Evolutionary conservation across 2,888 invertebrate species (phyloP), one percentile per base, ranked within the genome.

Genomic region (Dicranocentrus wangi): DNA sequence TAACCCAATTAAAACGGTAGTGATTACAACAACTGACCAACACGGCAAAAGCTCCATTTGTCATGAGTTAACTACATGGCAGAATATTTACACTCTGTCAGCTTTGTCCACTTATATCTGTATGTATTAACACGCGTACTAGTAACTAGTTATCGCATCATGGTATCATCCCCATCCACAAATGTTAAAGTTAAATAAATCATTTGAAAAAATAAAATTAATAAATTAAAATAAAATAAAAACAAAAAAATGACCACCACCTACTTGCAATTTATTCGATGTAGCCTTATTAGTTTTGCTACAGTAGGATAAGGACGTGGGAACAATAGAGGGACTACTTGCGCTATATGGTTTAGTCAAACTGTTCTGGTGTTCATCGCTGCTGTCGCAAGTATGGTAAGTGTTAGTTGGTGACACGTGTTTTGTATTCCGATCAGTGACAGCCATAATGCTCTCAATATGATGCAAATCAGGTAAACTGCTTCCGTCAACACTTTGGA

Each of bases 281-380:
- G 55, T 25, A 70, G 77, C 51, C 69, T 78, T 78, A 70, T 63
- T 78, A 78, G 23, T 17, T 39, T 78, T 78, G 70, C 60, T 39
- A 66, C 63, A 51, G 19, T 8, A 32, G 75, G 43, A n/a, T n/a
- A n/a, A n/a, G 17, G 61, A 47, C 43, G 61, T 19, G 53, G 77
- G 77, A 23, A 51, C 70, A 70, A 78, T 70, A 17, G 77, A 69
- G 70, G 69, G 77, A 70, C 77, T 78, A 78, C 77, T 78, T 63
- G 77, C 77, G 61, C 77, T 78, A 78, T 61, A 39, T 28, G 69
- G 61, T 63, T 70, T 78, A 55, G 28, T 68, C 15, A 42, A 27
- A 68, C 66, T 51, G 25, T 51, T 42, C 13, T 68, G 51, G 21
- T 70, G 55, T 23, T 28, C 55, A 15, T 70, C 47, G 53, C 79